Base-by-base conservation (phyloP, 2,888 invertebrate species). In the Drosophila macrothrix region DNA sequence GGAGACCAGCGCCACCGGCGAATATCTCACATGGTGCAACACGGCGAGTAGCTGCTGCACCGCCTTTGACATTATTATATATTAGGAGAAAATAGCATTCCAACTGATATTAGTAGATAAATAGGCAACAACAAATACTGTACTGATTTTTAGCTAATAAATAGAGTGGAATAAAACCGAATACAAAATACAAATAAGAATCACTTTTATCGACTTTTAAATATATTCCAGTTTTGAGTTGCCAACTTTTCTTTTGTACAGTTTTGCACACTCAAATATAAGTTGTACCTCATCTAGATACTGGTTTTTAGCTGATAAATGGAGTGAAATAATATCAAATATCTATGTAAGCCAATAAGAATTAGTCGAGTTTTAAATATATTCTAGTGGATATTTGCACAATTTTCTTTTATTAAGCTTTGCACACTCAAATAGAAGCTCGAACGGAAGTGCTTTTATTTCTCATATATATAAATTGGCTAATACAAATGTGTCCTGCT, bases 81-180 rank as follows among this genome's bases (percentile, higher is more conserved):
- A 88, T 93, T 62, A 89, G 86, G 80, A 76, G 80, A 65, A 92
- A 91, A 81, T 86, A 88, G 56, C 33, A n/a, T 28, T 28, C 19
- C 41, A 56, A 56, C 37, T 39, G 28, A n/a, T 39, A 28, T 37
- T 28, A 56, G 39, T 56, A 39, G n/a, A 39, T 56, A 56, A 55
- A 55, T 55, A 25, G 25, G 46, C 46, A 25, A 55, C 3, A 16
- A 9, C 19, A 41, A 5, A 29, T 37, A 16, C 35, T 39, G 22
- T 39, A 62, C 55, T 39, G 37, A 62, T 62, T 54, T 62, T 62
- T 62, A 22, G 16, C 16, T 61, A 4, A 35, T 53, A 37, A 35
- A 35, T 49, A 59, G 52, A 14, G 35, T 55, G 35, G 28, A 28
- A 53, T 54, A 19, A 33, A 14, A 35, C 1, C 46, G 16, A 52